Base-by-base conservation (phyloP, 2,888 invertebrate genomes). In the Villa cingulata region DNA sequence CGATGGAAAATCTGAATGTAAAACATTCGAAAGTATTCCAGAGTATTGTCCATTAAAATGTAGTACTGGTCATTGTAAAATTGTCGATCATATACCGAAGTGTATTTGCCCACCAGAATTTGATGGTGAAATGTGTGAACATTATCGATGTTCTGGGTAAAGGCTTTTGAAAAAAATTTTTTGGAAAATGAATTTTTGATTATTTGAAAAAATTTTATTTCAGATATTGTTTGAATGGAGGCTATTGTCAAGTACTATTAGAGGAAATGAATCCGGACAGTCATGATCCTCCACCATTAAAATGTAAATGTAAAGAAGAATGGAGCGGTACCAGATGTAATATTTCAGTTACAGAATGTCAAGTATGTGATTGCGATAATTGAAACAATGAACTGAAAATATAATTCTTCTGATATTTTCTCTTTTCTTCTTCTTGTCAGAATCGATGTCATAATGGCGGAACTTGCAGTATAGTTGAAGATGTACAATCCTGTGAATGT, bases 311-410 rank as follows among this genome's bases (percentile, higher is more conserved):
- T 56, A 74, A 74, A 1, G 68, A 75, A 0, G 73, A 77, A 41
- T 83, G 78, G 77, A 76, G 77, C 0, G 83, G 83, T 1, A 73
- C 74, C 40, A 68, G 74, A 12, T 83, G 83, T 62, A 80, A 81
- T 59, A 74, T 71, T 3, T 74, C 75, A 1, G 69, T 76, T 10
- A 70, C 73, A 19, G 62, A 73, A 40, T 81, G 80, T 57, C 71
- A 73, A 40, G 67, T 65, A 29, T 14, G 15, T 10, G 4, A 23
- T 40, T 19, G 7, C 20, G 9, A 40, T 16, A 19, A 38, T 29
- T 19, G 14, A 32, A 14, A 12, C 19, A 6, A 6, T 20, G 20
- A 17, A 37, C 17, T 16, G 29, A 12, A 3, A 29, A 17, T 29
- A 34, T 19, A 34, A 39, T 39, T 20, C 10, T 41, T 23, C 14